These are phyloP conservation scores for Altica lythri DNA, from an alignment of 2,888 invertebrate species.

Conservation along the genomic window DNA sequence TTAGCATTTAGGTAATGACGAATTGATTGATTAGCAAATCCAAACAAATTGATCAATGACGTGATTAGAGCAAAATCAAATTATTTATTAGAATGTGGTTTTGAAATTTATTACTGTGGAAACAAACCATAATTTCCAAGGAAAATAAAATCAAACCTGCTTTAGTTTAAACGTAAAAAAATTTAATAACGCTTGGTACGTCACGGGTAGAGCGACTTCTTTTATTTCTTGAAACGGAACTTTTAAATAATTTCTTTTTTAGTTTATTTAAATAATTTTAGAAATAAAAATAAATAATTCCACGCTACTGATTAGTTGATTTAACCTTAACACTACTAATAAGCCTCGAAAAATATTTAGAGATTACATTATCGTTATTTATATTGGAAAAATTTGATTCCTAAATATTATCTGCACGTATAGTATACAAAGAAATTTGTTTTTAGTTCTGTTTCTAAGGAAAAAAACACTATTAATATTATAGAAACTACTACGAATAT, in stretches of 20 bases:
- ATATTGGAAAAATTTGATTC: not conserved
- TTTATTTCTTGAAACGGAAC: not conserved
- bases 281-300: too few relatives aligned
- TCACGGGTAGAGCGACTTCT: constrained; percentile 7
- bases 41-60: too few relatives aligned
- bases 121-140: too few relatives aligned
- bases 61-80: too few relatives aligned
- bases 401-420: too few relatives aligned
- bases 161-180: constrained; percentile 1
- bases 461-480: constrained; percentile 1
- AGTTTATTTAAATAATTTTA: not conserved
- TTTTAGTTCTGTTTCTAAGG: not conserved
- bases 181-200: constrained; percentile 7
- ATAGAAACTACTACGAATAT: not conserved
- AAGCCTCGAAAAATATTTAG: not conserved
- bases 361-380: not conserved
- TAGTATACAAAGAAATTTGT: not conserved
- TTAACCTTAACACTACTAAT: not conserved
- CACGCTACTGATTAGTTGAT: not conserved
- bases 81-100: too few relatives aligned
- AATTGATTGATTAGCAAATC: too few relatives aligned
- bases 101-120: too few relatives aligned
- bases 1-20: too few relatives aligned
- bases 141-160: too few relatives aligned
- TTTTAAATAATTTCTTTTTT: not conserved